Conservation (phyloP, 2,888 invertebrate genomes). For the Dicyrtoma fusca region DNA sequence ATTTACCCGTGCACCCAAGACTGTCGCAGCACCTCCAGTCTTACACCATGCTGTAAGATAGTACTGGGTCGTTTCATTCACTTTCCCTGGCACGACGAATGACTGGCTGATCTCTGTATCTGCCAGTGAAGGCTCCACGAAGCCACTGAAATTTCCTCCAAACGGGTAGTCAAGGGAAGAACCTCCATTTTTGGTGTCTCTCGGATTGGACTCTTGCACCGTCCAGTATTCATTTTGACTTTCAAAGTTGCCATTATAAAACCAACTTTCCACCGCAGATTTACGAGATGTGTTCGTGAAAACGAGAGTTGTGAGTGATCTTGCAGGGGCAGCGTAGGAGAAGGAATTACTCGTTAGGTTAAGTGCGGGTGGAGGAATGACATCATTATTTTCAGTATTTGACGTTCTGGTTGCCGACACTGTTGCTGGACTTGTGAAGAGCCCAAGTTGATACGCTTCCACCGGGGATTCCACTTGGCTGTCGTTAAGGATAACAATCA, state of each 20-base stretch:
- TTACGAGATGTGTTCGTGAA: conserved; percentile 23
- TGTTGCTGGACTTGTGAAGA: conserved; percentile 37
- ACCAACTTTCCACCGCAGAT: conserved; percentile 24
- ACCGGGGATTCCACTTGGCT: too few species aligned
- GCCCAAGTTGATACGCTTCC: neutral
- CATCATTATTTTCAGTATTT: conserved; percentile 40
- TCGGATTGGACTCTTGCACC: neutral
- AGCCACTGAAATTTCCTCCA: conserved; percentile 39
- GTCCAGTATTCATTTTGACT: neutral
- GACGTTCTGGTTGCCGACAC: conserved; percentile 42
- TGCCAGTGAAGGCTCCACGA: neutral
- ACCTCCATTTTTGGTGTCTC: neutral
- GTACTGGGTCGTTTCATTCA: conserved; percentile 4
- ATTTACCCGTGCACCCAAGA: conserved; percentile 4
- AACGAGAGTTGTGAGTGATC: conserved; percentile 49
- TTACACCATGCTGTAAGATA: conserved; percentile 47
- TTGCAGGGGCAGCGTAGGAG: conserved; percentile 32
- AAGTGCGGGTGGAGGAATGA: conserved; percentile 29
- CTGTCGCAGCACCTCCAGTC: conserved; percentile 10
- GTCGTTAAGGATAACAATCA: conserved; percentile 44
- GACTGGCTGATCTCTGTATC: neutral
- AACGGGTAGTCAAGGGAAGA: conserved; percentile 11
- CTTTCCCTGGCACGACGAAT: neutral
- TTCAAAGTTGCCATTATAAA: conserved; percentile 52
- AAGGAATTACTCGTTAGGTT: conserved; percentile 10